These are phyloP conservation scores for Silurus asotus DNA, from an alignment of 2,113 vertebrate genomes.

Conservation along the genomic window DNA sequence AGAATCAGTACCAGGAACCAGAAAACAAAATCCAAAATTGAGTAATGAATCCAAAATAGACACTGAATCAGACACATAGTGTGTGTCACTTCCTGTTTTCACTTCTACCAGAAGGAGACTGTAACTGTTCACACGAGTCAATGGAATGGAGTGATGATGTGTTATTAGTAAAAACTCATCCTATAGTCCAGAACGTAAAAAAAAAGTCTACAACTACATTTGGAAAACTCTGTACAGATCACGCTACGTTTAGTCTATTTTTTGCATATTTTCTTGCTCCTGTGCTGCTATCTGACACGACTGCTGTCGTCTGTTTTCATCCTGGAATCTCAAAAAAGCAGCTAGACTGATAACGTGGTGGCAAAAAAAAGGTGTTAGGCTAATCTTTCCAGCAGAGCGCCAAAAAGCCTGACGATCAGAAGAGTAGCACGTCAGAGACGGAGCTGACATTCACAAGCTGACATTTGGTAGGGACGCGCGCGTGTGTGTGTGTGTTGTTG, in stretches of 20 bases:
- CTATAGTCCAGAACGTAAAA: neutral
- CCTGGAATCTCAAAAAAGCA: conserved; percentile 19
- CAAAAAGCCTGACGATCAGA: conserved; percentile 57
- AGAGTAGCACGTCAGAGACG: conserved; percentile 51
- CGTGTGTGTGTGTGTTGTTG: conserved; percentile 8
- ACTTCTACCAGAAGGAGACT: conserved; percentile 1
- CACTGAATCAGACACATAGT: neutral
- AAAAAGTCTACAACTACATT: neutral
- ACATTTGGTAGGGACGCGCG: conserved; percentile 60
- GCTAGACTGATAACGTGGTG: conserved; percentile 23
- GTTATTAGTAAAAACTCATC: neutral
- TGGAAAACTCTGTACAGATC: neutral
- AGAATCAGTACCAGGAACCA: neutral
- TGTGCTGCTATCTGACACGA: conserved; percentile 18
- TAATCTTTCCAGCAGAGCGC: conserved; percentile 62
- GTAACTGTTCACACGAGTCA: conserved; percentile 5
- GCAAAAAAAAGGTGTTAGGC: conserved; percentile 8
- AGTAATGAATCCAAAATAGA: neutral
- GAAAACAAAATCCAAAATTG: neutral
- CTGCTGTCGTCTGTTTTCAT: conserved; percentile 44
- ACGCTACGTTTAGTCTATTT: conserved; percentile 17
- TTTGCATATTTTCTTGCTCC: conserved; percentile 11
- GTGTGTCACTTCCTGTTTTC: conserved; percentile 4
- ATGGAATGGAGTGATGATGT: neutral
- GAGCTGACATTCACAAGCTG: conserved; percentile 65